Percentiles rank a stretch among this genome's conserved stretches.
These are phyloP conservation scores for Phaethon lepturus DNA, from an alignment of 2,113 vertebrate species.

Conservation along the genomic window DNA sequence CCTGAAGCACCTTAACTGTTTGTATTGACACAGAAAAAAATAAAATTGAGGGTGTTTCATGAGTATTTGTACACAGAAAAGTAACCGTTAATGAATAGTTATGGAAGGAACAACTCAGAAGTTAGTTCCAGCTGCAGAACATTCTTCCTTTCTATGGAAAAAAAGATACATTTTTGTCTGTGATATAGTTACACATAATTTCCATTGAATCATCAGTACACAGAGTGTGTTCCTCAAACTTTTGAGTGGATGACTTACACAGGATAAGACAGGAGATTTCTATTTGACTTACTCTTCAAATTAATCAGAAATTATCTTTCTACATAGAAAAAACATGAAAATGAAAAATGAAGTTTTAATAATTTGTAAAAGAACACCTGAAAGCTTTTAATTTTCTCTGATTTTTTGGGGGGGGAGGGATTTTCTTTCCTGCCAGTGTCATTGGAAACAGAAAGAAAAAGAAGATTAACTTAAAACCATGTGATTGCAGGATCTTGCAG, in stretches of 20 bases:
- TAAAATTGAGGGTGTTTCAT: not conserved
- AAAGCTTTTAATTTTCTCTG: not conserved
- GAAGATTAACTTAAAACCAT: not conserved
- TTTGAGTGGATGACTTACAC: not conserved
- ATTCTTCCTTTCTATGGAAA: not conserved
- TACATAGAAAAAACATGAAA: not conserved
- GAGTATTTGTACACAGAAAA: not conserved
- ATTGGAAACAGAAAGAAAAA: not conserved
- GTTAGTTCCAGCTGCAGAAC: not conserved
- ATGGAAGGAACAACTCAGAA: not conserved
- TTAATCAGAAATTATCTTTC: not conserved
- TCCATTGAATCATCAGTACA: not conserved
- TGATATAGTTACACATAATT: not conserved
- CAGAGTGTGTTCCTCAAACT: not conserved
- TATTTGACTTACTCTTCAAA: not conserved
- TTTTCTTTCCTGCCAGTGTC: not conserved
- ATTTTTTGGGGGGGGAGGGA: accelerated
- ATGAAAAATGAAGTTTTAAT: not conserved
- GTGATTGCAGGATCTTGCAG: not conserved
- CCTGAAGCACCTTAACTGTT: not conserved
- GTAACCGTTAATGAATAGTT: not conserved
- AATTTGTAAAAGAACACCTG: not conserved
- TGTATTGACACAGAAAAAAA: not conserved
- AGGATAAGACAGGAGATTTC: not conserved
- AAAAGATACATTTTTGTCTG: not conserved